Percentiles rank a stretch among this genome's conserved stretches.
Conservation (phyloP, 1,140 invertebrate genomes). For the Mercenaria mercenaria region DNA sequence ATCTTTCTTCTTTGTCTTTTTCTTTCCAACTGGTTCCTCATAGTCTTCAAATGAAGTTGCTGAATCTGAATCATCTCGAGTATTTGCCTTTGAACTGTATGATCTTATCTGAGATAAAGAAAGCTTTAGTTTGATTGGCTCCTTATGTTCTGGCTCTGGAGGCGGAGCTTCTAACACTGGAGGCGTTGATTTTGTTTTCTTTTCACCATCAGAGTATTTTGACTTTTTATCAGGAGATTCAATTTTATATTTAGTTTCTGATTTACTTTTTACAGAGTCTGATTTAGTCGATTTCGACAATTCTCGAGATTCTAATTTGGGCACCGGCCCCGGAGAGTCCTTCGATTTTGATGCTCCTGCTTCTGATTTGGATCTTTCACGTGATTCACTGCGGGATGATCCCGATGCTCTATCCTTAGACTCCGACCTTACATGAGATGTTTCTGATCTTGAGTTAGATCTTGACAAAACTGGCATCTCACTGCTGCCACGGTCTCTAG, state of each 20-base stretch:
- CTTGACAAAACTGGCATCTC: conserved; percentile 59
- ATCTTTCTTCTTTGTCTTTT: conserved; percentile 59
- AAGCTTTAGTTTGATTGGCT: conserved; percentile 62
- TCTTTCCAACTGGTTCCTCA: neutral
- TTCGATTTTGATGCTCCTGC: conserved; percentile 18
- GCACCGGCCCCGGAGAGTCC: neutral
- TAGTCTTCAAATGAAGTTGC: conserved; percentile 46
- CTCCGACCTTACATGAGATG: neutral
- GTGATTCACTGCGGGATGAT: neutral
- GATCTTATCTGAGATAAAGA: conserved; percentile 55
- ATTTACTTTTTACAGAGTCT: neutral
- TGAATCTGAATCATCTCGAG: conserved; percentile 53
- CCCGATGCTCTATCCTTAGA: neutral
- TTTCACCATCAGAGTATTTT: conserved; percentile 41
- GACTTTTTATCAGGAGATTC: conserved; percentile 59
- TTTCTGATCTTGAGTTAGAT: conserved; percentile 50
- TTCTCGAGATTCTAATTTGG: conserved; percentile 22
- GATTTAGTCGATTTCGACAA: conserved; percentile 25
- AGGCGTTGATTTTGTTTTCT: conserved; percentile 32
- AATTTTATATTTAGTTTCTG: neutral
- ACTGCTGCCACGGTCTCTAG: conserved; percentile 14
- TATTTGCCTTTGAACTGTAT: conserved; percentile 5
- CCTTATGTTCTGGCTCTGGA: conserved; percentile 60
- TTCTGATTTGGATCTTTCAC: conserved; percentile 25
- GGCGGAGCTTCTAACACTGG: conserved; percentile 14